Base-by-base conservation (phyloP, 2,888 invertebrate species). In the Pandemis cinnamomeana region DNA sequence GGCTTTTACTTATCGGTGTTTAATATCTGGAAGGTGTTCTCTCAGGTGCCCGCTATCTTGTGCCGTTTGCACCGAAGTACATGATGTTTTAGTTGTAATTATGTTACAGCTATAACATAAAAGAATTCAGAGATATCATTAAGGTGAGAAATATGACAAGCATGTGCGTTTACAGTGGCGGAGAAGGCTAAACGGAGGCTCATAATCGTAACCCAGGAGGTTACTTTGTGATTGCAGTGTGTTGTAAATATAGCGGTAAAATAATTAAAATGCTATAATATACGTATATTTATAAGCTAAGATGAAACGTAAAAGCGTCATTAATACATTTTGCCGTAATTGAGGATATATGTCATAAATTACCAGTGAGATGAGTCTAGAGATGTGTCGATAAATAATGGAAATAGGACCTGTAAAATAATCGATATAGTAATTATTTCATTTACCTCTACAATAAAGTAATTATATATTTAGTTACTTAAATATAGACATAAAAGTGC, bases 241-340 rank as follows among this genome's bases (percentile, higher is more conserved):
- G 72, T 62, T 62, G 51, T 67, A 27, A 72, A 67, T 72, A 36
- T 27, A 67, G 67, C 67, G 53, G 61, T 67, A 72, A 67, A 67
- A 42, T 20, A 61, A 27, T 42, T 42, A 61, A 61, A 42, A 20
- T 53, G 60, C 42, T 7, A n/a, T 53, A 71, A 51, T 60, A 67
- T 27, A 67, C 58, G 64, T n/a, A 58, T n/a, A n/a, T n/a, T n/a
- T n/a, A n/a, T n/a, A n/a, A n/a, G n/a, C 44, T 6, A 67, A 67
- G 67, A 61, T 53, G 44, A 53, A 42, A 67, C 67, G 72, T 62
- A 36, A 27, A 44, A 4, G 11, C 62, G 27, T 46, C 61, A 27
- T 11, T 5, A 58, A 58, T 58, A 58, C 27, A 58, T 58, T 58
- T 27, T 2, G 27, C 11, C 7, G 6, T 71, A 63, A 55, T 55